These are phyloP conservation scores for Pristionchus entomophagus DNA, from an alignment of 2,888 invertebrate genomes.

Conservation along the genomic window DNA sequence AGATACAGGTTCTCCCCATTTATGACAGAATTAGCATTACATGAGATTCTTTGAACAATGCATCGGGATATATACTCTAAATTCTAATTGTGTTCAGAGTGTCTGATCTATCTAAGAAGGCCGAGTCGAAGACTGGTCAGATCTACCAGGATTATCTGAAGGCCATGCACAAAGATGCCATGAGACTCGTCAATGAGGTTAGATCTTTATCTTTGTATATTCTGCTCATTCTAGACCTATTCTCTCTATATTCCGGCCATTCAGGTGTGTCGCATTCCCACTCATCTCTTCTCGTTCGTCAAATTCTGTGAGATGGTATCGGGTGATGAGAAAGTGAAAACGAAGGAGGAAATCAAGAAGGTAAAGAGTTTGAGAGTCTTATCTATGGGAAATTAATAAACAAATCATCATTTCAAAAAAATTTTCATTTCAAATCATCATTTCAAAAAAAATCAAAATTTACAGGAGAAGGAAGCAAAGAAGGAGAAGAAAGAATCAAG, in stretches of 20 bases:
- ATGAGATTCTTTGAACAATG: background rate
- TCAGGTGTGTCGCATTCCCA: constrained; percentile 82
- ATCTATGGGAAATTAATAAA: too few species aligned
- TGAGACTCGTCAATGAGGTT: constrained; percentile 42
- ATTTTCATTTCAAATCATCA: too few species aligned
- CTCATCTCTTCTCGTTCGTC: constrained; percentile 82
- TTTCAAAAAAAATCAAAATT: background rate
- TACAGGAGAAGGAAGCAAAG: background rate
- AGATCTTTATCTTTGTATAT: background rate
- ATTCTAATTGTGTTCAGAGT: background rate
- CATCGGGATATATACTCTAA: background rate
- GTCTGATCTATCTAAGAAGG: background rate
- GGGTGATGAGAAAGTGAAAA: constrained; percentile 48
- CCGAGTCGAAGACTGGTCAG: background rate
- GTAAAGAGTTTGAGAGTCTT: background rate
- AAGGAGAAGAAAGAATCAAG: background rate
- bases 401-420: too few species aligned
- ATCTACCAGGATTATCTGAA: constrained; percentile 39
- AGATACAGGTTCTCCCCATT: constrained; percentile 75
- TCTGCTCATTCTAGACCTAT: too few species aligned
- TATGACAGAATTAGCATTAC: background rate
- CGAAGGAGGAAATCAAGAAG: constrained; percentile 41
- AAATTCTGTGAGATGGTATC: constrained; percentile 80
- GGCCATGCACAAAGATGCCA: constrained; percentile 44
- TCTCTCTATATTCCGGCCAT: constrained; percentile 57